Evolutionary conservation across 2,113 vertebrate species (phyloP).

Genomic region (Sclerurus mexicanus): DNA sequence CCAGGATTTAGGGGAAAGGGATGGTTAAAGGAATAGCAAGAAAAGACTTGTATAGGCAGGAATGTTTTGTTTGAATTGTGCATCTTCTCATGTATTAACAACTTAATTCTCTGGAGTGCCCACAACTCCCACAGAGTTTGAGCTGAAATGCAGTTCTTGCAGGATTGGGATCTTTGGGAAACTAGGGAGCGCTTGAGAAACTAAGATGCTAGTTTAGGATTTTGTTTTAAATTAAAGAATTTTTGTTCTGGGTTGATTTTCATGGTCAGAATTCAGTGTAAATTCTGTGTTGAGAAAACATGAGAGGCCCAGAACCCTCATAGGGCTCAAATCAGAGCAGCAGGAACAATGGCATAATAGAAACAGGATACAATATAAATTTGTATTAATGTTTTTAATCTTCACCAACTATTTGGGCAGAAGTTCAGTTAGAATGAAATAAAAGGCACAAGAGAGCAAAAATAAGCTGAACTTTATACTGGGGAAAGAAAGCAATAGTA

Average conservation of each 20-base stretch:
- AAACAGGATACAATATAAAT: background rate
- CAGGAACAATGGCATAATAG: background rate
- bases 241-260: background rate
- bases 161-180: background rate
- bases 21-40: background rate
- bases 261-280: background rate
- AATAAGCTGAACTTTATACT: background rate
- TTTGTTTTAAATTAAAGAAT: background rate
- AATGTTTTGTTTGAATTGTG: slow-evolving; percentile 12
- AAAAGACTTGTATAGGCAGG: slow-evolving; percentile 13
- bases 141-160: background rate
- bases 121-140: background rate
- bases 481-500: background rate
- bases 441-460: background rate
- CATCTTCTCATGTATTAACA: background rate
- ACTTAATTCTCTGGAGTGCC: background rate
- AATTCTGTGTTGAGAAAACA: background rate
- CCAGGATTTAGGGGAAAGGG: background rate
- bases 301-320: background rate
- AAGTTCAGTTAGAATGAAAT: background rate
- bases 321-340: background rate
- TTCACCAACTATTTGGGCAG: background rate
- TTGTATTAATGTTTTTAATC: background rate
- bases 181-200: background rate
- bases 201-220: background rate